These are phyloP conservation scores for Orchesellides sinensis DNA, from an alignment of 2,888 invertebrate species.

Conservation along the genomic window DNA sequence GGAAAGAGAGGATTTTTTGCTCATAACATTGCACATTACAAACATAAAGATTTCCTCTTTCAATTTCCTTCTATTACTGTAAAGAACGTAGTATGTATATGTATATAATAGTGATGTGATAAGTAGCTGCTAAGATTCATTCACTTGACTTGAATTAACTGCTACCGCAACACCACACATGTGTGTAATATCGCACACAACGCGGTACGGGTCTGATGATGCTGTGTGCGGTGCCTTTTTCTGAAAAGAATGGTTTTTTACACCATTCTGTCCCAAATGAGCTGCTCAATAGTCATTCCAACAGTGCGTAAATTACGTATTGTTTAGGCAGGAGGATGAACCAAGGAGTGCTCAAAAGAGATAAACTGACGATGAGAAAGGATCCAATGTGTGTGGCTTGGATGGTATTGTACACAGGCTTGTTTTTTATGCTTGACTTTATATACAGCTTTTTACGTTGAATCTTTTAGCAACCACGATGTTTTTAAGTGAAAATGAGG, in stretches of 20 bases:
- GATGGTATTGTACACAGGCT: neutral
- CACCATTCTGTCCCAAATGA: constrained; percentile 52
- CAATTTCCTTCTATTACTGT: constrained; percentile 31
- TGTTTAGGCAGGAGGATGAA: no score
- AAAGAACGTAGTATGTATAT: constrained; percentile 8
- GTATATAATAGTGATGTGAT: no score
- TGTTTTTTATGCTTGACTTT: no score
- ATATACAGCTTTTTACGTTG: no score
- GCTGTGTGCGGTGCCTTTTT: constrained; percentile 24
- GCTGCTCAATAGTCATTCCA: neutral
- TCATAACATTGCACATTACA: constrained; percentile 12
- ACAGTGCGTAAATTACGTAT: neutral
- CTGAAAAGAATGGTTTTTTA: constrained; percentile 57
- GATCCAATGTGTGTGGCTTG: neutral
- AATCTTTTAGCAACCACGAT: no score
- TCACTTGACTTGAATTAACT: neutral
- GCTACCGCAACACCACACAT: neutral
- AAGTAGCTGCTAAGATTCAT: constrained; percentile 16
- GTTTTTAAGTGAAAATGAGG: no score
- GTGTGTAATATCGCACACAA: constrained; percentile 24
- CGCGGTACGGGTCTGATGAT: no score
- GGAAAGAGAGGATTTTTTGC: constrained; percentile 31
- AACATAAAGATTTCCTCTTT: constrained; percentile 39
- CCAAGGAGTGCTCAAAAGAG: no score
- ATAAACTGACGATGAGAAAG: no score